Conservation (phyloP, 2,797 vertebrate species). For the Monodelphis domestica region DNA sequence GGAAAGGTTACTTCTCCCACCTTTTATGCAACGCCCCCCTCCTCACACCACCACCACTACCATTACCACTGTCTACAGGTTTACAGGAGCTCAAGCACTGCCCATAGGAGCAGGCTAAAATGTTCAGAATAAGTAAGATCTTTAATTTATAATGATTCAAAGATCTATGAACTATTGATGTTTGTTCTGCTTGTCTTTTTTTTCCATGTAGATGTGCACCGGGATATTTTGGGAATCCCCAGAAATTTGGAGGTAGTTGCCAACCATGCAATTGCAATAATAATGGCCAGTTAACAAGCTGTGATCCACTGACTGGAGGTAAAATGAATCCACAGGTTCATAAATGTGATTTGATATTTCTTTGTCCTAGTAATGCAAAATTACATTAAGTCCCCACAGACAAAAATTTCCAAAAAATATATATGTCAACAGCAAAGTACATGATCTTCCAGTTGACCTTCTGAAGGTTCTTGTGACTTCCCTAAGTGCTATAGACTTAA, state of each 20-base stretch:
- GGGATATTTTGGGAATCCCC: conserved; percentile 94
- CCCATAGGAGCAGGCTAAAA: background rate
- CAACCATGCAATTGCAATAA: conserved; percentile 90
- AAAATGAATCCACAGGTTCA: conserved; percentile 54
- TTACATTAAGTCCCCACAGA: background rate
- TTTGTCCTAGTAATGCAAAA: background rate
- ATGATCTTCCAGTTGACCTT: background rate
- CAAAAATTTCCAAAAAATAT: background rate
- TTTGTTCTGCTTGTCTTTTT: conserved; percentile 38
- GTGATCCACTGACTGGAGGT: conserved; percentile 94
- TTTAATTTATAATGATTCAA: background rate
- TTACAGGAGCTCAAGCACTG: background rate
- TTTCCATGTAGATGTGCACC: conserved; percentile 90
- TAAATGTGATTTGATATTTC: background rate
- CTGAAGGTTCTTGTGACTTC: background rate
- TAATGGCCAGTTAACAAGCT: conserved; percentile 89
- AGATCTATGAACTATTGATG: background rate
- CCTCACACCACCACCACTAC: no score
- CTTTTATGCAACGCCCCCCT: background rate
- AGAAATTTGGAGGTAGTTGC: conserved; percentile 89
- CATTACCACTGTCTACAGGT: background rate
- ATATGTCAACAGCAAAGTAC: background rate
- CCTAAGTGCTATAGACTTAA: background rate
- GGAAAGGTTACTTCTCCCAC: background rate
- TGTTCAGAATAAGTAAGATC: background rate